Conservation (phyloP, 2,113 vertebrate genomes). For the Apteryx owenii region DNA sequence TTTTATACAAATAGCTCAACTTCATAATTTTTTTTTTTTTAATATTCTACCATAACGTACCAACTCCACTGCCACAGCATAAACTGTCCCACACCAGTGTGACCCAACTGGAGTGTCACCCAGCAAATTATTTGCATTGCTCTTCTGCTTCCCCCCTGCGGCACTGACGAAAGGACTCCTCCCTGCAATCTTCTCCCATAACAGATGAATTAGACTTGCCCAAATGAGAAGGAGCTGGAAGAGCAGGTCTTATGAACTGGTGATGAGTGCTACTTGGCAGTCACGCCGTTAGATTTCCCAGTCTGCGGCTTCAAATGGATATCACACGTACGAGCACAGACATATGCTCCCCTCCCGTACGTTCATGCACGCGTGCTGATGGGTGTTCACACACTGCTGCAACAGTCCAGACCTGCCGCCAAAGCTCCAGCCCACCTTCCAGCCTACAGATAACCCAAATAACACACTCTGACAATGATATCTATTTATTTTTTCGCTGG, state of each 20-base stretch:
- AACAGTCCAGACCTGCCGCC: fast-evolving
- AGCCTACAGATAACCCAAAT: not conserved
- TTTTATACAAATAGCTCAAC: not conserved
- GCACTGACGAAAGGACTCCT: not conserved
- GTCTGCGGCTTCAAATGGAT: not conserved
- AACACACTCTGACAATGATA: fast-evolving
- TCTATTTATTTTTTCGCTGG: fast-evolving
- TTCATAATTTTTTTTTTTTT: no score
- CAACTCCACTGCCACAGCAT: not conserved
- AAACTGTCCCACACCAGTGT: not conserved
- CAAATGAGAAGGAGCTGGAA: not conserved
- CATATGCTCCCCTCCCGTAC: not conserved
- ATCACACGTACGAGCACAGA: not conserved
- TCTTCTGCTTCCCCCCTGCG: not conserved
- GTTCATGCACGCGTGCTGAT: fast-evolving
- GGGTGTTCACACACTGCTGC: not conserved
- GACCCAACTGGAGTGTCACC: not conserved
- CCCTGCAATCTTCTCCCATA: not conserved
- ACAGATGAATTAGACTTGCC: not conserved
- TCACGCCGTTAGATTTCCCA: not conserved
- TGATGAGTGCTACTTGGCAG: not conserved
- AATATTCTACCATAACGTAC: not conserved
- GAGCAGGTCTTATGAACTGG: not conserved
- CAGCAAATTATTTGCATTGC: not conserved
- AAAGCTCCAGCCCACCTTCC: not conserved